phyloP scores from a whole-genome alignment of 2,113 vertebrate species.

The Perccottus glenii region DNA sequence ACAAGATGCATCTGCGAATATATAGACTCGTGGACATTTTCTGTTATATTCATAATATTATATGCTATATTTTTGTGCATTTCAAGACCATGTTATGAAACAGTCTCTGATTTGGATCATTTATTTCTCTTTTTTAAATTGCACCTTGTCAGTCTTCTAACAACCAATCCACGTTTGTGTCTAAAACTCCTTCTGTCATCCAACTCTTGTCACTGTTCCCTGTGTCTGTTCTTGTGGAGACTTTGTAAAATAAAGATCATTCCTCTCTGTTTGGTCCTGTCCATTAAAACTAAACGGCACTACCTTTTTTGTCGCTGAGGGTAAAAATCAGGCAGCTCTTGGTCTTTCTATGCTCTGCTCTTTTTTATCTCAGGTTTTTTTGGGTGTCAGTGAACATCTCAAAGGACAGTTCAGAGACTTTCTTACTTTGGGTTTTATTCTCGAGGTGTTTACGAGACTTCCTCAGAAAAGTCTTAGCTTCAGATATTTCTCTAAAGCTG shows the following conservation, averaged over 20 bases:
- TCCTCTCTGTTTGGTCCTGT: slow-evolving; percentile 6
- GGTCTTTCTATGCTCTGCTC: slow-evolving; percentile 37
- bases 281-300: slow-evolving; percentile 41
- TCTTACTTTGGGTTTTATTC: neutral
- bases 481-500: too few relatives aligned
- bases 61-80: too few relatives aligned
- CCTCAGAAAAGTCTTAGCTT: neutral
- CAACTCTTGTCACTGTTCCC: slow-evolving; percentile 33
- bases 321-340: slow-evolving; percentile 53
- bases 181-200: slow-evolving; percentile 49
- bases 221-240: slow-evolving; percentile 21
- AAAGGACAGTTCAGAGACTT: slow-evolving; percentile 39
- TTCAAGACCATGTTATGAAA: too few relatives aligned
- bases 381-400: slow-evolving; percentile 55
- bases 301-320: slow-evolving; percentile 11
- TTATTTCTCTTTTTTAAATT: too few relatives aligned
- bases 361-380: slow-evolving; percentile 64
- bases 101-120: too few relatives aligned
- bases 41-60: too few relatives aligned
- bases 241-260: slow-evolving; percentile 28
- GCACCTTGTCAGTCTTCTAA: too few relatives aligned
- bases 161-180: neutral
- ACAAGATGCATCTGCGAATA: too few relatives aligned
- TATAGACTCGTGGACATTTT: too few relatives aligned
- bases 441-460: neutral